Conservation (phyloP, 2,113 vertebrate genomes). For the Solea solea region DNA sequence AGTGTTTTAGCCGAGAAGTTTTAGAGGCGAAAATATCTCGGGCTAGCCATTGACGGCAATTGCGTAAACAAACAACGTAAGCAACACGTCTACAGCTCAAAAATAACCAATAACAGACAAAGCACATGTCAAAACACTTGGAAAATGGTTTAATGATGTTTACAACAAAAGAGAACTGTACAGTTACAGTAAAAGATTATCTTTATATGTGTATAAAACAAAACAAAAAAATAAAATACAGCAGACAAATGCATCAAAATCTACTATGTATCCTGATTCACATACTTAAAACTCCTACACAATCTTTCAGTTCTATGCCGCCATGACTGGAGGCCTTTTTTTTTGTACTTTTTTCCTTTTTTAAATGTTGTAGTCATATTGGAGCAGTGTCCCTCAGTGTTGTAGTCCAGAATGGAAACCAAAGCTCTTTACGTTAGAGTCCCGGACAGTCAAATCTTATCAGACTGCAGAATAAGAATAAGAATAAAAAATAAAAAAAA, state of each 20-base stretch:
- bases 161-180: slow-evolving; percentile 99
- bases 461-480: slow-evolving; percentile 69
- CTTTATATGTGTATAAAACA: slow-evolving; percentile 90
- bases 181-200: slow-evolving; percentile 97
- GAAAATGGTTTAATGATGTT: slow-evolving; percentile 99
- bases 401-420: slow-evolving; percentile 65
- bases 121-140: slow-evolving; percentile 94
- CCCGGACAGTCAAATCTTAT: slow-evolving; percentile 56
- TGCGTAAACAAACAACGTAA: too few relatives aligned
- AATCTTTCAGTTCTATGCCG: slow-evolving; percentile 87
- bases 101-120: slow-evolving; percentile 46
- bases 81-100: too few relatives aligned
- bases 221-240: slow-evolving; percentile 92
- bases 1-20: too few relatives aligned
- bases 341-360: slow-evolving; percentile 29
- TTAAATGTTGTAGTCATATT: slow-evolving; percentile 75
- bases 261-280: slow-evolving; percentile 97
- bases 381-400: slow-evolving; percentile 84
- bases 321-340: slow-evolving; percentile 65
- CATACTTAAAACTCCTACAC: slow-evolving; percentile 91
- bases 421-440: slow-evolving; percentile 72
- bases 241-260: slow-evolving; percentile 99
- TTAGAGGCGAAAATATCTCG: too few relatives aligned
- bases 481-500: slow-evolving; percentile 28
- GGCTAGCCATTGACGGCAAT: too few relatives aligned